Evolutionary conservation across 2,888 invertebrate species (phyloP).

Genomic region (Lacanobia oleracea): DNA sequence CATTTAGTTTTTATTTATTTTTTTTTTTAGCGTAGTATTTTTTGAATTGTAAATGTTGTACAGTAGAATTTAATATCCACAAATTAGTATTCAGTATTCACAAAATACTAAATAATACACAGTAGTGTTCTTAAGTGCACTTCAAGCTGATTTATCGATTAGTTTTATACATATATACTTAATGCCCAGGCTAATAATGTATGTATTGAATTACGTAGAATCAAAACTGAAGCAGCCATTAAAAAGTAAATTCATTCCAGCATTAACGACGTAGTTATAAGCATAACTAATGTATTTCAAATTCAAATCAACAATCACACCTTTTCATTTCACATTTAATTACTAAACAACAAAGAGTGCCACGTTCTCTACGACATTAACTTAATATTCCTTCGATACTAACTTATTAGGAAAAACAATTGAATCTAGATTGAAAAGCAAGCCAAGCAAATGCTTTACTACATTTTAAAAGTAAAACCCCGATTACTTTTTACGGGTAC

Average conservation of each 20-base stretch:
- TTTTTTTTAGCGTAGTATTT: no score
- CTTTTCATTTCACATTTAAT: conserved; percentile 64
- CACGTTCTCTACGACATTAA: conserved; percentile 34
- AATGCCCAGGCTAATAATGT: no score
- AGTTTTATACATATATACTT: no score
- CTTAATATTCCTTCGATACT: conserved; percentile 48
- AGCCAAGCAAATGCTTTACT: conserved; percentile 51
- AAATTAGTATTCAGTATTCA: no score
- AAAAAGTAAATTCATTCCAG: conserved; percentile 18
- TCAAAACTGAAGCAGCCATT: not conserved
- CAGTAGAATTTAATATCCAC: no score
- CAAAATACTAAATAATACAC: no score
- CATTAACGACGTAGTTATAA: conserved; percentile 27
- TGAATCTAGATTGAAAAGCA: conserved; percentile 60
- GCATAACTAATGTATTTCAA: conserved; percentile 48
- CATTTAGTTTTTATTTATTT: no score
- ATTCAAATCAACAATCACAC: conserved; percentile 34
- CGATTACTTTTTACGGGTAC: conserved; percentile 51
- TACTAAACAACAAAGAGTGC: conserved; percentile 55
- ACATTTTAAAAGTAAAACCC: conserved; percentile 47
- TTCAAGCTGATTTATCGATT: no score
- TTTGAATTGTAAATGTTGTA: no score
- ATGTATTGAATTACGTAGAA: no score
- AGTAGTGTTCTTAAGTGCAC: no score
- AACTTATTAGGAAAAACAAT: conserved; percentile 60